Percentiles rank a stretch among this genome's conserved stretches.
phyloP scores from a whole-genome alignment of 2,797 vertebrate species.

The Ataeniobius toweri region DNA sequence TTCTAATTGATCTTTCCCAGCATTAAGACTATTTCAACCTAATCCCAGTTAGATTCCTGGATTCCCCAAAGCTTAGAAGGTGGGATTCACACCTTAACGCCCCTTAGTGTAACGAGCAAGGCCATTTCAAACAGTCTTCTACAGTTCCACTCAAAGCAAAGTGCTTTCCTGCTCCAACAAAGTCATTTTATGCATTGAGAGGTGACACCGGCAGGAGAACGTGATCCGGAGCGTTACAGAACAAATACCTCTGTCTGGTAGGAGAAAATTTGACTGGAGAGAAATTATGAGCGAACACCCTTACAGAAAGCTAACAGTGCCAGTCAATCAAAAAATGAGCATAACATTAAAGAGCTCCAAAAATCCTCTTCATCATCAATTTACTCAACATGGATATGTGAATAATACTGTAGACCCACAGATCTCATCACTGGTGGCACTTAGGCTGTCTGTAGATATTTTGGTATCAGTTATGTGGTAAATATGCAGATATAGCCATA shows the following conservation, averaged over 20 bases:
- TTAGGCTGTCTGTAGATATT: not conserved
- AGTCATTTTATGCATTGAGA: conserved; percentile 53
- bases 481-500: not conserved
- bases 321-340: not conserved
- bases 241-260: conserved; percentile 25
- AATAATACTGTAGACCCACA: not conserved
- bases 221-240: conserved; percentile 37
- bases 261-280: conserved; percentile 7
- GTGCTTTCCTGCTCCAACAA: conserved; percentile 41
- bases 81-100: conserved; percentile 66
- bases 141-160: conserved; percentile 44
- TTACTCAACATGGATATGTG: not conserved
- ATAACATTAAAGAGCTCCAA: not conserved
- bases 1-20: conserved; percentile 77
- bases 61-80: conserved; percentile 63
- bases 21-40: conserved; percentile 60
- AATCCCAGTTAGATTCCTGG: conserved; percentile 73
- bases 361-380: not conserved
- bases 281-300: conserved; percentile 25
- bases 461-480: not conserved
- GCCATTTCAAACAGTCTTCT: conserved; percentile 48
- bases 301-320: not conserved
- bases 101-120: conserved; percentile 45
- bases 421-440: not conserved
- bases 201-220: conserved; percentile 43